A percentile compares a stretch with the other conserved stretches of the same genome.
These are phyloP conservation scores for Macaria notata DNA, from an alignment of 2,888 invertebrate species.

Conservation along the genomic window DNA sequence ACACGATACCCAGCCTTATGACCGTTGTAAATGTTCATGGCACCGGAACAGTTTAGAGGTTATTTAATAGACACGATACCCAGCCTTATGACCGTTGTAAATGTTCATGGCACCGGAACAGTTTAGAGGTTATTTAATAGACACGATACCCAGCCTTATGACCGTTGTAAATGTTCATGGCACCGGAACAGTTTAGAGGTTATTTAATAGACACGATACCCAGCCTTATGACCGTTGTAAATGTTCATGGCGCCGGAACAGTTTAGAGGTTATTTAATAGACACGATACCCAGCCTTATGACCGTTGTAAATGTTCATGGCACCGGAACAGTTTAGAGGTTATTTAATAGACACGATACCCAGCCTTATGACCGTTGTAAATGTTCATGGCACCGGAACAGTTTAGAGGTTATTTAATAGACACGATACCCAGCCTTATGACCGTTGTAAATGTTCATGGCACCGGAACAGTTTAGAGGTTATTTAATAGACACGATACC, in stretches of 20 bases:
- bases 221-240: constrained; percentile 34
- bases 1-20: constrained; percentile 24
- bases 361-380: constrained; percentile 34
- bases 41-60: constrained; percentile 17
- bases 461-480: constrained; percentile 17
- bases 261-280: constrained; percentile 13
- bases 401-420: constrained; percentile 13
- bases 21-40: constrained; percentile 28
- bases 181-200: constrained; percentile 17
- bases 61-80: constrained; percentile 9
- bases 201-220: constrained; percentile 9
- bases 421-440: constrained; percentile 24
- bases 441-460: constrained; percentile 28
- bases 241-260: constrained; percentile 18
- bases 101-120: constrained; percentile 18
- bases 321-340: constrained; percentile 17
- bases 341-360: constrained; percentile 9
- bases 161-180: constrained; percentile 28
- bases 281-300: constrained; percentile 24
- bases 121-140: constrained; percentile 13
- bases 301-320: constrained; percentile 28
- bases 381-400: constrained; percentile 18
- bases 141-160: constrained; percentile 24
- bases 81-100: constrained; percentile 34
- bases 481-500: constrained; percentile 9